These are phyloP conservation scores for Nasonia oneida DNA, from an alignment of 2,888 invertebrate genomes.

Conservation along the genomic window DNA sequence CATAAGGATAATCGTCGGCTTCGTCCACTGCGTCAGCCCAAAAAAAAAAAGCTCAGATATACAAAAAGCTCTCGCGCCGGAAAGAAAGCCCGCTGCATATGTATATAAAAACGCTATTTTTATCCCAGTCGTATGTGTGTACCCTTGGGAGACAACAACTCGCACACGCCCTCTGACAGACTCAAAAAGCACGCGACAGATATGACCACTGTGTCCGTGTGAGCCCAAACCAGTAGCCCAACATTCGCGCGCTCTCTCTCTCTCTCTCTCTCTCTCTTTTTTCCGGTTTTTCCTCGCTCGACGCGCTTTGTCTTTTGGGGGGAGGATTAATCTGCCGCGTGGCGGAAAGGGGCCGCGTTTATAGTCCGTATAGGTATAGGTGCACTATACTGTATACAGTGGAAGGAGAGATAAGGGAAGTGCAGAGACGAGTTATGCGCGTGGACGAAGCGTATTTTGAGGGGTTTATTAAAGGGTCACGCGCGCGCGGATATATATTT, in stretches of 20 bases:
- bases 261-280: not conserved
- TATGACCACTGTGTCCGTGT: not conserved
- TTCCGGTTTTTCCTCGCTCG: not conserved
- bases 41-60: not conserved
- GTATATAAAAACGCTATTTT: not conserved
- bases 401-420: not conserved
- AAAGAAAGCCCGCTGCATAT: not conserved
- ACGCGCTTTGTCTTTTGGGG: slow-evolving; percentile 8
- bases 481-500: not conserved
- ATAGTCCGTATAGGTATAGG: not conserved
- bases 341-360: not conserved
- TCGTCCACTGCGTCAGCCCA: not conserved
- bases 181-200: not conserved
- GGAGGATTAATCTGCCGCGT: slow-evolving; percentile 3
- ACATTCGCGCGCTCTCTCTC: not conserved
- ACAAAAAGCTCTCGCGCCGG: not conserved
- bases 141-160: not conserved
- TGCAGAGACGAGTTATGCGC: slow-evolving; percentile 25
- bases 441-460: not conserved
- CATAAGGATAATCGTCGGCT: not conserved
- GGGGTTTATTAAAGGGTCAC: slow-evolving; percentile 19
- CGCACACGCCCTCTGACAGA: not conserved
- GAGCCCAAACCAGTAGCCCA: too few relatives aligned
- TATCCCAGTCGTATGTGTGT: not conserved
- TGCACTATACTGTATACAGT: not conserved